Evolutionary conservation across 2,113 vertebrate species (phyloP).

Genomic region (Phalacrocorax carbo): DNA sequence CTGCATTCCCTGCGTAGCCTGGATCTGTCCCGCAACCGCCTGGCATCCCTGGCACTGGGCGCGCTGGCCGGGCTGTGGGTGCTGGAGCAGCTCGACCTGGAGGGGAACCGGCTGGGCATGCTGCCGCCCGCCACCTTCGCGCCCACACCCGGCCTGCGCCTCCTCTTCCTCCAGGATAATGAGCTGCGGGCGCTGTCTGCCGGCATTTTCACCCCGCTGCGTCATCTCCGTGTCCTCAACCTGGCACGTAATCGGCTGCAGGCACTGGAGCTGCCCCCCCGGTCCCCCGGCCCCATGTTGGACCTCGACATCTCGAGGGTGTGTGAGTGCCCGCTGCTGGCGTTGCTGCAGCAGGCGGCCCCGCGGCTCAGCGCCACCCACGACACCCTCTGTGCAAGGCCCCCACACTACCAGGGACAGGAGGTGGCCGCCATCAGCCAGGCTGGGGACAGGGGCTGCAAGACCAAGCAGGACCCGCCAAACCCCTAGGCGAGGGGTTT

Average conservation of each 20-base stretch:
- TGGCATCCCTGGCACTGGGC: constrained; percentile 61
- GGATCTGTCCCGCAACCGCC: constrained; percentile 77
- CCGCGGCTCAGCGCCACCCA: constrained; percentile 15
- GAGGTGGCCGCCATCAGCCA: background rate
- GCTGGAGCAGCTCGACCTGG: constrained; percentile 76
- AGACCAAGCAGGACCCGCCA: rapidly evolving
- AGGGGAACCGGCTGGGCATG: constrained; percentile 72
- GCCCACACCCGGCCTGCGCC: constrained; percentile 33
- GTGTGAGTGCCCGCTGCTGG: constrained; percentile 74
- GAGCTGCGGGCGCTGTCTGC: constrained; percentile 60
- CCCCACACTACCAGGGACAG: constrained; percentile 26
- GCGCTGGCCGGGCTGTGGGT: constrained; percentile 39
- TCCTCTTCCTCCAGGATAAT: constrained; percentile 80
- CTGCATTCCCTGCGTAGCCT: constrained; percentile 69
- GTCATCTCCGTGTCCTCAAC: constrained; percentile 67
- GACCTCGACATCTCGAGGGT: constrained; percentile 78
- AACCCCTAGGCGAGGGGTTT: background rate
- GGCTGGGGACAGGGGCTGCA: background rate
- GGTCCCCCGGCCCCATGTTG: background rate
- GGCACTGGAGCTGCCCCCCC: constrained; percentile 56
- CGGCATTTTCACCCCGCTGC: constrained; percentile 64
- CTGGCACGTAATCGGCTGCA: constrained; percentile 78
- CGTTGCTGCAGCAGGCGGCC: constrained; percentile 58
- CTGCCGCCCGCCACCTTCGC: constrained; percentile 57
- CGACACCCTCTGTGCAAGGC: constrained; percentile 57